These are phyloP conservation scores for Hypothenemus hampei DNA, from an alignment of 1,140 invertebrate genomes.

Conservation along the genomic window DNA sequence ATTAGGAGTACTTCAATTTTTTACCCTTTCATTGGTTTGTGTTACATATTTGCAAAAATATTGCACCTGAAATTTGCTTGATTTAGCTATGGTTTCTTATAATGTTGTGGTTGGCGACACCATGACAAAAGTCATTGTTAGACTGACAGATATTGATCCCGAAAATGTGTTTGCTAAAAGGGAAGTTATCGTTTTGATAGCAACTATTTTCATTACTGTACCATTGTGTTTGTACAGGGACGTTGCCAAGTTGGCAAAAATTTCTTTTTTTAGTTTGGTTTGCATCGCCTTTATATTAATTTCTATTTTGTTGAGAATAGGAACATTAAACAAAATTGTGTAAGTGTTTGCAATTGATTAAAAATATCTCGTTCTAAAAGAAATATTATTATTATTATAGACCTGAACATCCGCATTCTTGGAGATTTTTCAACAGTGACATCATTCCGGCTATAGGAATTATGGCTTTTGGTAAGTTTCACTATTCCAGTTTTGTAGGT, in stretches of 20 bases:
- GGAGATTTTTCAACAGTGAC: slow-evolving; percentile 69
- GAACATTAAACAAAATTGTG: slow-evolving; percentile 55
- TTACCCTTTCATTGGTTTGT: slow-evolving; percentile 78
- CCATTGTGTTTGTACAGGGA: slow-evolving; percentile 80
- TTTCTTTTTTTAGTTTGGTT: slow-evolving; percentile 71
- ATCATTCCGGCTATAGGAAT: slow-evolving; percentile 79
- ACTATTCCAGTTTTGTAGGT: no score
- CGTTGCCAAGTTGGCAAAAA: slow-evolving; percentile 72
- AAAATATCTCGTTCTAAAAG: background rate
- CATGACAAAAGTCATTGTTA: slow-evolving; percentile 74
- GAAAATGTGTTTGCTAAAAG: slow-evolving; percentile 60
- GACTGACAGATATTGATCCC: slow-evolving; percentile 55
- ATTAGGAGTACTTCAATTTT: slow-evolving; percentile 75
- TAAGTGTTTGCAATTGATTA: slow-evolving; percentile 46
- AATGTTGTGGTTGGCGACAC: slow-evolving; percentile 89
- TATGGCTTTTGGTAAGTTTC: slow-evolving; percentile 76
- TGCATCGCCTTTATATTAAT: slow-evolving; percentile 72
- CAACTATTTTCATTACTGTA: slow-evolving; percentile 70
- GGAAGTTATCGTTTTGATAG: slow-evolving; percentile 71
- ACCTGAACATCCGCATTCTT: slow-evolving; percentile 62
- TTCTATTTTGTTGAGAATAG: slow-evolving; percentile 62
- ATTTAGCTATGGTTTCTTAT: slow-evolving; percentile 81
- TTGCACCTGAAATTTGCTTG: background rate
- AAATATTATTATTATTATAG: no score
- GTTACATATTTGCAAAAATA: background rate